Base-by-base conservation (phyloP, 2,888 invertebrate species). In the Aphidius colemani region DNA sequence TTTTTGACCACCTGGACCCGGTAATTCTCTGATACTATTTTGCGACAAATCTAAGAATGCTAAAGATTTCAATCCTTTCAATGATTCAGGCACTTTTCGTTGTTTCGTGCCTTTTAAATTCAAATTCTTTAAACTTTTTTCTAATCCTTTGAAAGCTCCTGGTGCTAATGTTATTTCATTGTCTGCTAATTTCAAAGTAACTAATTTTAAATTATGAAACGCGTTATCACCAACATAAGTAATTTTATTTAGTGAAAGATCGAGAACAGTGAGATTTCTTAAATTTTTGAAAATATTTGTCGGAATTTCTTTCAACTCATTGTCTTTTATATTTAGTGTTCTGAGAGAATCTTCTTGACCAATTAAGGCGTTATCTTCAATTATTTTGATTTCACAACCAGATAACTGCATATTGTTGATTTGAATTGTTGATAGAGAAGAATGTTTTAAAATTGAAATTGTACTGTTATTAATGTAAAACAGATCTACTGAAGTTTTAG, bases 21-120 rank as follows among this genome's bases (percentile, higher is more conserved):
- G 93, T 64, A 95, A 83, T 79, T 93, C 93, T 70, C 90, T 86
- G 53, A 96, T 89, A 72, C 92, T 90, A 78, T 96, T 96, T 82
- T 95, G 92, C 1, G 95, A 95, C 64, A 96, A 84, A 84, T 96
- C 96, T 64, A 96, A 84, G 78, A 95, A 96, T 1, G 95, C 95
- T 69, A 96, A 83, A 56, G 90, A 90, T 66, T 86, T 88, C 44
- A 96, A 85, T 7, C 92, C 92, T 67, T 88, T 85, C 18, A 95
- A 88, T 55, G 93, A 90, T 71, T 89, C 89, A 0, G 96, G 95
- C 9, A 96, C 88, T 59, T 85, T 85, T 72, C 90, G 91, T 79
- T 94, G 93, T 61, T 89, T 86, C 0, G 94, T 94, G 43, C 94
- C 94, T 85, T 95, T 95, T 45, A 96, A 84, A 80, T 96, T 95